These are phyloP conservation scores for Chrysochloris asiatica DNA, from an alignment of 2,113 vertebrate genomes.

Conservation along the genomic window DNA sequence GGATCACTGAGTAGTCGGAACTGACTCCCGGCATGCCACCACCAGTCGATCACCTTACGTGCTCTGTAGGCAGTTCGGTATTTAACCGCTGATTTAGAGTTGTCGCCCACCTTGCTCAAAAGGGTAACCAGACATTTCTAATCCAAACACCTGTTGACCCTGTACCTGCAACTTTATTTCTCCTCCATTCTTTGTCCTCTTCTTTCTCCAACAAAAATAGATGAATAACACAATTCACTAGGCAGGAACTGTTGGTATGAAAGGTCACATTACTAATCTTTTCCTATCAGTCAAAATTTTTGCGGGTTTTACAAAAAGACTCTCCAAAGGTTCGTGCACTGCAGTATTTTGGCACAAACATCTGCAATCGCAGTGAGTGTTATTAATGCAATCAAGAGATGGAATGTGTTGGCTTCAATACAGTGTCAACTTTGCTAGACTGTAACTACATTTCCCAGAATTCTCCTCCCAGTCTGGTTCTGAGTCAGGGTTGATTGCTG, in stretches of 20 bases:
- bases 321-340: neutral
- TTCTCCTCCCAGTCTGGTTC: neutral
- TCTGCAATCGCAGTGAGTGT: neutral
- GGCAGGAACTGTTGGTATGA: neutral
- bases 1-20: too few species aligned
- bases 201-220: slow-evolving; percentile 30
- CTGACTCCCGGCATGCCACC: too few species aligned
- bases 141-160: neutral
- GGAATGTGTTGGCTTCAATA: neutral
- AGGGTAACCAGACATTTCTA: neutral
- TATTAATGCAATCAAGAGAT: neutral
- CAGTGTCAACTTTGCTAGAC: neutral
- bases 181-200: neutral
- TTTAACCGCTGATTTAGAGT: too few species aligned
- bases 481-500: neutral
- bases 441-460: neutral
- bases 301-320: neutral
- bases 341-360: neutral
- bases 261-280: neutral
- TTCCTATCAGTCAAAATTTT: neutral
- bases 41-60: neutral
- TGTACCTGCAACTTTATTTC: neutral
- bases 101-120: neutral
- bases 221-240: neutral
- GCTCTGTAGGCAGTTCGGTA: too few species aligned